Conservation (phyloP, 1,140 invertebrate genomes). For the Stenopsyche tienmushanensis region DNA sequence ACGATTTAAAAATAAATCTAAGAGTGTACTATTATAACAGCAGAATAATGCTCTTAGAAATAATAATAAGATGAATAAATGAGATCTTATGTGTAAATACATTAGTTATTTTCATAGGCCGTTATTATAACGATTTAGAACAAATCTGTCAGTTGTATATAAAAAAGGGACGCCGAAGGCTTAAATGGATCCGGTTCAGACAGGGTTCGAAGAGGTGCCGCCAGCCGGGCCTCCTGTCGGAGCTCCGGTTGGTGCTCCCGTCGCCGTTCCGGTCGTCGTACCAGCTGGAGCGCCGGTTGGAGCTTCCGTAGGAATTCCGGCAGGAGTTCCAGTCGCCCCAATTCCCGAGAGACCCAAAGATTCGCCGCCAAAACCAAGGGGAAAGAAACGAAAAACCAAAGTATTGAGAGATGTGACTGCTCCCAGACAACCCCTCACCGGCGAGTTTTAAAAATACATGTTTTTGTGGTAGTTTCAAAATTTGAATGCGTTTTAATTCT, state of each 20-base stretch:
- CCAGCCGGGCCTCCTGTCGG: not conserved
- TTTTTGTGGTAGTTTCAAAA: not conserved
- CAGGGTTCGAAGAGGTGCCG: not conserved
- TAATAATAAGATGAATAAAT: too few relatives aligned
- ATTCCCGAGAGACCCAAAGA: not conserved
- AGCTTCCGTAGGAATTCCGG: not conserved
- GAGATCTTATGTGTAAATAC: too few relatives aligned
- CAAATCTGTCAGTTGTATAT: not conserved
- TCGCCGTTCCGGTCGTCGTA: not conserved
- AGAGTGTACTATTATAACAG: too few relatives aligned
- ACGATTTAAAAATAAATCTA: too few relatives aligned
- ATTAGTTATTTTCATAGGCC: not conserved
- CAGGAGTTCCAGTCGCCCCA: not conserved
- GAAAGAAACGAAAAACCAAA: constrained; percentile 68
- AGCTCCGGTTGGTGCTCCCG: not conserved
- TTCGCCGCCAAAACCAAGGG: constrained; percentile 45
- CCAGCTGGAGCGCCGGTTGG: not conserved
- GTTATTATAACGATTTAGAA: not conserved
- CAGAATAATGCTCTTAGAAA: too few relatives aligned
- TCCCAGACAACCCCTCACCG: constrained; percentile 70
- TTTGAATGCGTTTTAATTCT: too few relatives aligned
- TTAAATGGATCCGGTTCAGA: not conserved
- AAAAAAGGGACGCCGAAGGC: not conserved
- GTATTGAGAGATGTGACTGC: constrained; percentile 66
- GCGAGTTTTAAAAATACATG: constrained; percentile 47